Evolutionary conservation across 2,888 invertebrate genomes (phyloP), one percentile per base, ranked within the genome.

Genomic region (Papilio elwesi): DNA sequence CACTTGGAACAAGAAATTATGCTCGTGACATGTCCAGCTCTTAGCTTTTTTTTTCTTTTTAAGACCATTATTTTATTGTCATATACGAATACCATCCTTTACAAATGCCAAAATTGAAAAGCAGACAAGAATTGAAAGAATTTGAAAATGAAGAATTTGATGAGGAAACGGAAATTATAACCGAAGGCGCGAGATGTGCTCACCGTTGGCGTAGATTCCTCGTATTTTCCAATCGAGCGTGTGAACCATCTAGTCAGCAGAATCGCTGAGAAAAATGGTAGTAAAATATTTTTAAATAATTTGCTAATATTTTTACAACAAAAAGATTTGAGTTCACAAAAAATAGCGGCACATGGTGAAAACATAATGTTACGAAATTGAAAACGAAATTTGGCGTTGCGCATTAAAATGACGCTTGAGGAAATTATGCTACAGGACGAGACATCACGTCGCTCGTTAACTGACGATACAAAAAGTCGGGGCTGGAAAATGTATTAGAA

Each of bases 381-480:
- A 75, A 75, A 76, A 71, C 53, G 13, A 73, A 76, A 77, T 78
- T 79, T 79, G 77, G 77, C 77, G 74, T 75, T 68, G 74, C 74
- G 77, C 78, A 80, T 78, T 80, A 81, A 83, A 82, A 81, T 80
- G 79, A 79, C 78, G 75, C 77, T 79, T 81, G 80, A 82, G 84
- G 81, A 84, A 84, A 86, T 85, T 85, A 85, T 86, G 82, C 80
- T 82, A 82, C 82, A 83, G 82, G 81, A 83, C 77, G 80, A 79
- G 81, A 78, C 79, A 81, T 79, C 84, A 78, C 79, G 80, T 74
- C 68, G 82, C 85, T 88, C 86, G 87, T 89, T 89, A 87, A 89
- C 84, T 88, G 85, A 88, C 84, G 85, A 79, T 79, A 86, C 85
- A 88, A 87, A 90, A 90, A 87, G 79, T 79, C 70, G 74, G 71